These are phyloP conservation scores for Patella pellucida DNA, from an alignment of 2,888 invertebrate species.

Conservation along the genomic window DNA sequence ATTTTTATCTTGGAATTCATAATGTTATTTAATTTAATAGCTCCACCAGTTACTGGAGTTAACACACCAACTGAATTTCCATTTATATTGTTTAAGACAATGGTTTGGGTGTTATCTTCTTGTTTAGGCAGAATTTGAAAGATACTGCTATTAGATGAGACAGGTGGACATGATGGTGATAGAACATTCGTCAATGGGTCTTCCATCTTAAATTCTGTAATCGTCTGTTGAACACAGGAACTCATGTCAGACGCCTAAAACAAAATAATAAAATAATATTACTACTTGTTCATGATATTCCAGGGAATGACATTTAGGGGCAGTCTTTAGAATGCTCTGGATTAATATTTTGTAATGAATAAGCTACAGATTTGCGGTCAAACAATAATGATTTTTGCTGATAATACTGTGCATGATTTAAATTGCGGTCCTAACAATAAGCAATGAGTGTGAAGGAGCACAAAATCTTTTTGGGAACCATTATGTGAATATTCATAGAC, in stretches of 20 bases:
- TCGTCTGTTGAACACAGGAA: neutral
- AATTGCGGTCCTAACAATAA: too few species aligned
- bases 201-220: neutral
- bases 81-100: conserved; percentile 12
- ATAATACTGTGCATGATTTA: too few species aligned
- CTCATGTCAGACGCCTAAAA: conserved; percentile 1
- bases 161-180: conserved; percentile 5
- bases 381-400: too few species aligned
- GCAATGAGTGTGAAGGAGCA: too few species aligned
- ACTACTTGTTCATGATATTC: too few species aligned
- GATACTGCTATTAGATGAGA: neutral
- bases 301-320: too few species aligned
- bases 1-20: conserved; percentile 64
- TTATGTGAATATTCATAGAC: too few species aligned
- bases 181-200: neutral
- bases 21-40: conserved; percentile 46
- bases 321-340: too few species aligned
- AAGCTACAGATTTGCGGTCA: too few species aligned
- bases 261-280: too few species aligned
- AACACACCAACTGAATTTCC: neutral
- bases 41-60: conserved; percentile 21
- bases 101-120: neutral
- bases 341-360: too few species aligned
- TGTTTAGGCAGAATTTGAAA: conserved; percentile 12
- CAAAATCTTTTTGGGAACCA: too few species aligned